phyloP scores from a whole-genome alignment of 2,113 vertebrate genomes.

The Lipophrys pholis region DNA sequence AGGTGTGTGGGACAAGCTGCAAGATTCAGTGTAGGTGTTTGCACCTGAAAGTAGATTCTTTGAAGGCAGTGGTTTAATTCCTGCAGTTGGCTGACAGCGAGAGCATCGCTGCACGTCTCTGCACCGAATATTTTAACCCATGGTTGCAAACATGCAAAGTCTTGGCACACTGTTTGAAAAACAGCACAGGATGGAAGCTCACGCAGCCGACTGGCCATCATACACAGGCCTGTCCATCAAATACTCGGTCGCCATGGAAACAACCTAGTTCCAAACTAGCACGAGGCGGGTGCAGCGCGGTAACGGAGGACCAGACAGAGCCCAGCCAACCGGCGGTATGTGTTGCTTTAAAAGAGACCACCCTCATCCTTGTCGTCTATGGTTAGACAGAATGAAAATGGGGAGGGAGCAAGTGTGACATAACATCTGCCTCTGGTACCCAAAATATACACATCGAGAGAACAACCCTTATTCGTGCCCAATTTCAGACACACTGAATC shows the following conservation, averaged over 20 bases:
- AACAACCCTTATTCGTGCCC: constrained; percentile 1
- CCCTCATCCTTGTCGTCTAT: constrained; percentile 49
- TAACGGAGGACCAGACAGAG: constrained; percentile 75
- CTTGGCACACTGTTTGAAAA: constrained; percentile 23
- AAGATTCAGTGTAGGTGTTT: constrained; percentile 47
- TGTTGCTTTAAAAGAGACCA: constrained; percentile 58
- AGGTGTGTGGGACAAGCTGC: constrained; percentile 21
- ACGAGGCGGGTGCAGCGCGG: constrained; percentile 63
- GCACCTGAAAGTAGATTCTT: constrained; percentile 43
- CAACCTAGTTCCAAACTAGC: constrained; percentile 84
- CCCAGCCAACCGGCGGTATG: constrained; percentile 52
- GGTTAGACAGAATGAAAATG: constrained; percentile 36
- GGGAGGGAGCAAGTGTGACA: constrained; percentile 14
- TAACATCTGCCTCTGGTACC: constrained; percentile 11
- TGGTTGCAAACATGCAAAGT: constrained; percentile 28
- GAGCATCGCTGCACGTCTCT: background rate
- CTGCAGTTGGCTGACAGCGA: constrained; percentile 22
- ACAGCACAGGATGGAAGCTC: constrained; percentile 53
- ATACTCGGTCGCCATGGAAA: constrained; percentile 83
- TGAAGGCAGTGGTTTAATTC: constrained; percentile 29
- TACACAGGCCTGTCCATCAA: constrained; percentile 80
- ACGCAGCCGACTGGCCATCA: constrained; percentile 66
- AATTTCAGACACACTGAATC: constrained; percentile 8
- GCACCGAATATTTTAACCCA: constrained; percentile 2
- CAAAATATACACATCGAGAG: constrained; percentile 27